Evolutionary conservation across 2,113 vertebrate species (phyloP).

Genomic region (Hystrix brachyura): DNA sequence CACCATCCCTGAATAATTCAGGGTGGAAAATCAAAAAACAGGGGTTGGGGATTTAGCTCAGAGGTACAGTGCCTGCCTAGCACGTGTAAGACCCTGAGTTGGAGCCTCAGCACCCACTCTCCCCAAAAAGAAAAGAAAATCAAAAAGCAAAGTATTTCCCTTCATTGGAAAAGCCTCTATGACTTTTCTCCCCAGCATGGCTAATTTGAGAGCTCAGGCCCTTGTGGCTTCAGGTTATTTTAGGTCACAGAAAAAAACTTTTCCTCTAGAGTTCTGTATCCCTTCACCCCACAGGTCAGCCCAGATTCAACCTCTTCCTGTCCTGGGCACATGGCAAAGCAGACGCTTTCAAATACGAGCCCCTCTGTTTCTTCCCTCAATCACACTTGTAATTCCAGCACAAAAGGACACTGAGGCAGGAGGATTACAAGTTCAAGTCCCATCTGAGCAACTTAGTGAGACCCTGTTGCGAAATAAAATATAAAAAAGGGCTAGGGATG

Average conservation of each 20-base stretch:
- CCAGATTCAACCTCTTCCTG: not conserved
- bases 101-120: too few species aligned
- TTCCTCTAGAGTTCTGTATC: not conserved
- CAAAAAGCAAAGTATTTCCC: not conserved
- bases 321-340: not conserved
- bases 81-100: too few species aligned
- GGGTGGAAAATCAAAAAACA: not conserved
- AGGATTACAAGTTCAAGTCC: not conserved
- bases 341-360: not conserved
- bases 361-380: not conserved
- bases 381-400: not conserved
- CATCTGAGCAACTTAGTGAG: not conserved
- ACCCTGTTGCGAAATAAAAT: not conserved
- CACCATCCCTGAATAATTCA: not conserved
- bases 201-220: not conserved
- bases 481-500: not conserved
- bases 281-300: not conserved
- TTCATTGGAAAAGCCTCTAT: not conserved
- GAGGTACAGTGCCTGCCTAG: too few species aligned
- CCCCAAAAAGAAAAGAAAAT: too few species aligned
- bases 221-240: not conserved
- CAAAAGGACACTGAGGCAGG: not conserved
- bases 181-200: not conserved
- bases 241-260: not conserved
- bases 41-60: too few species aligned